These are phyloP conservation scores for Scaptomyza reducta DNA, from an alignment of 2,888 invertebrate species.

Conservation along the genomic window DNA sequence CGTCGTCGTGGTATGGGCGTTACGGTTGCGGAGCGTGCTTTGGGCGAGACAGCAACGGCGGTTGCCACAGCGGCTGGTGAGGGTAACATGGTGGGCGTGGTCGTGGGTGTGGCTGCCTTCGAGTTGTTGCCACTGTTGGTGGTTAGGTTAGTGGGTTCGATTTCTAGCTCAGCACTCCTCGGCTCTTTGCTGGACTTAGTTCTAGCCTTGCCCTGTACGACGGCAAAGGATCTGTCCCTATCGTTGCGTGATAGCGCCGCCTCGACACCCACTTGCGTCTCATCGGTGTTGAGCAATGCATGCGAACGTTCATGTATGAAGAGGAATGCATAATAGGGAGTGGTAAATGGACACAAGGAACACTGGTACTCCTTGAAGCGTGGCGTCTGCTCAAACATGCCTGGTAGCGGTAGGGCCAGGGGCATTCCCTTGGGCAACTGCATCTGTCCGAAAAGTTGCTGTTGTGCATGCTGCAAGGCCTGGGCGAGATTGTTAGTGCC, in stretches of 20 bases:
- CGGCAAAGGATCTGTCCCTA: slow-evolving; percentile 31
- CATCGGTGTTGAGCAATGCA: slow-evolving; percentile 81
- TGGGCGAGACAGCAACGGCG: slow-evolving; percentile 38
- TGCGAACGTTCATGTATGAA: slow-evolving; percentile 97
- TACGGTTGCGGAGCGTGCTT: slow-evolving; percentile 32
- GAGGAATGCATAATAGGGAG: slow-evolving; percentile 94
- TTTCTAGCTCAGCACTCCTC: slow-evolving; percentile 22
- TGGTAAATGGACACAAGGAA: slow-evolving; percentile 94
- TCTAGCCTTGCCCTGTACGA: slow-evolving; percentile 41
- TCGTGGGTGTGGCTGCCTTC: slow-evolving; percentile 38
- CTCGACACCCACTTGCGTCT: slow-evolving; percentile 33
- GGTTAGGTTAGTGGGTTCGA: slow-evolving; percentile 75
- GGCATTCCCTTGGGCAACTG: slow-evolving; percentile 78
- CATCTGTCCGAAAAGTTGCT: slow-evolving; percentile 78
- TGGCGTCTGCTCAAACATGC: slow-evolving; percentile 79
- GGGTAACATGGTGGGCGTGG: slow-evolving; percentile 30
- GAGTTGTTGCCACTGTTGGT: slow-evolving; percentile 83
- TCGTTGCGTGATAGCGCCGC: slow-evolving; percentile 42
- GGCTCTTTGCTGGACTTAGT: slow-evolving; percentile 39
- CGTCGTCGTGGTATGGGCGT: slow-evolving; percentile 40
- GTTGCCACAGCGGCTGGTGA: slow-evolving; percentile 33
- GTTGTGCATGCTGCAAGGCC: slow-evolving; percentile 80
- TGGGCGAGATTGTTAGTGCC: slow-evolving; percentile 82
- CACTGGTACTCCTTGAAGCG: slow-evolving; percentile 92
- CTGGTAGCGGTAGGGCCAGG: slow-evolving; percentile 61